Conservation (phyloP, 2,797 vertebrate genomes). For the Novumbra hubbsi region DNA sequence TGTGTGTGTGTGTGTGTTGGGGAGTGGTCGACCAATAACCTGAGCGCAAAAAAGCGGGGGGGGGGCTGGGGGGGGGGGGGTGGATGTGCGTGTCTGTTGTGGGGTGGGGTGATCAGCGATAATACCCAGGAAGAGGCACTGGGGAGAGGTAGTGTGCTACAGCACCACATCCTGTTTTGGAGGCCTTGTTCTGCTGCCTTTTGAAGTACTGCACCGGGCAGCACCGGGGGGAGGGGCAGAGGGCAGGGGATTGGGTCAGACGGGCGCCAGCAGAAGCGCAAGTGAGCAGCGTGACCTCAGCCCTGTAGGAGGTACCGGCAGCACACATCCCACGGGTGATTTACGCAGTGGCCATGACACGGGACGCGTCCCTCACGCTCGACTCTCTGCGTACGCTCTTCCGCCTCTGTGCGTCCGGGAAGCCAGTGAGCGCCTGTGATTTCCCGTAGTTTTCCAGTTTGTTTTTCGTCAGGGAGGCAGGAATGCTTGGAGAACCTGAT, state of each 20-base stretch:
- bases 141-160: conserved; percentile 7
- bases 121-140: conserved; percentile 7
- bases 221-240: not conserved
- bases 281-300: conserved; percentile 6
- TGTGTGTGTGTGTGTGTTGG: not conserved
- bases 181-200: not conserved
- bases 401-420: conserved; percentile 2
- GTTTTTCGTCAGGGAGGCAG: not conserved
- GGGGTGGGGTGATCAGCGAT: not conserved
- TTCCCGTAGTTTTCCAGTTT: conserved; percentile 27
- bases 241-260: not conserved
- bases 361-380: conserved; percentile 2
- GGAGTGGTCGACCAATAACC: not conserved
- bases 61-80: conserved; percentile 4
- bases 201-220: not conserved
- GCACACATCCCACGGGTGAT: not conserved
- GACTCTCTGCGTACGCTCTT: not conserved
- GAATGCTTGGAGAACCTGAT: conserved; percentile 17
- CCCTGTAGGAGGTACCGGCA: conserved; percentile 13
- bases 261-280: not conserved
- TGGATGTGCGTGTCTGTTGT: conserved; percentile 10
- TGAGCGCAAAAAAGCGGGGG: not conserved
- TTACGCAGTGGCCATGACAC: conserved; percentile 28
- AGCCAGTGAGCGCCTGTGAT: conserved; percentile 1
- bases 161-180: not conserved